Conservation (phyloP, 2,888 invertebrate genomes). For the Serrognathus titanus region DNA sequence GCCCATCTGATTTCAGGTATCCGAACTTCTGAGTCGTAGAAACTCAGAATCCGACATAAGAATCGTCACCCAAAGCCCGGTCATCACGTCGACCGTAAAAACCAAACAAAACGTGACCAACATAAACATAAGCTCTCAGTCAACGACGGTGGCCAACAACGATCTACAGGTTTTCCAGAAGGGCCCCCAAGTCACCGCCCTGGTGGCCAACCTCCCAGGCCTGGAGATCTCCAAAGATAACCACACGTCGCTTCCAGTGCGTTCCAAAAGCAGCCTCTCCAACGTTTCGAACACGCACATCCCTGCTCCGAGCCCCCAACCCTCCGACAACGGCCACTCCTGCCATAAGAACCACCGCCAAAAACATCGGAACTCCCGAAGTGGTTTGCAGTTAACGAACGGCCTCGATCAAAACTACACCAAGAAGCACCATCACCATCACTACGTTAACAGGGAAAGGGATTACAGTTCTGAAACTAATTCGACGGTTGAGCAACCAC, state of each 20-base stretch:
- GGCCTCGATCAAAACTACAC: slow-evolving; percentile 50
- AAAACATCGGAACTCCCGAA: slow-evolving; percentile 39
- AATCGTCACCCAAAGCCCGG: slow-evolving; percentile 36
- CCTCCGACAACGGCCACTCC: slow-evolving; percentile 31
- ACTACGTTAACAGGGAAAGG: slow-evolving; percentile 41
- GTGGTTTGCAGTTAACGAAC: slow-evolving; percentile 43
- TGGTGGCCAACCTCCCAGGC: slow-evolving; percentile 64
- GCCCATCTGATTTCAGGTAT: slow-evolving; percentile 35
- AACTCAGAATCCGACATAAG: slow-evolving; percentile 36
- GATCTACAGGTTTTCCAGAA: slow-evolving; percentile 66
- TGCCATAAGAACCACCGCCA: slow-evolving; percentile 37
- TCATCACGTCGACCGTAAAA: slow-evolving; percentile 54
- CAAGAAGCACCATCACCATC: slow-evolving; percentile 46
- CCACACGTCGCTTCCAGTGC: slow-evolving; percentile 46
- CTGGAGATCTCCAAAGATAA: slow-evolving; percentile 49
- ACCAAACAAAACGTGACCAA: slow-evolving; percentile 66
- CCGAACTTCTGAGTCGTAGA: slow-evolving; percentile 51
- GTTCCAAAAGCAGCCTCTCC: slow-evolving; percentile 53
- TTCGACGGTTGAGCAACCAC: slow-evolving; percentile 48
- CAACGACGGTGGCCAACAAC: slow-evolving; percentile 41
- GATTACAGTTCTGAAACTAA: slow-evolving; percentile 62
- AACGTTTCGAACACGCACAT: slow-evolving; percentile 57
- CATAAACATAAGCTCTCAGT: slow-evolving; percentile 65
- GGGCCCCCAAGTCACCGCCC: slow-evolving; percentile 74
- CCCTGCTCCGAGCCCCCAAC: slow-evolving; percentile 40